These are phyloP conservation scores for Temnothorax nylanderi DNA, from an alignment of 1,140 invertebrate genomes.

Conservation along the genomic window DNA sequence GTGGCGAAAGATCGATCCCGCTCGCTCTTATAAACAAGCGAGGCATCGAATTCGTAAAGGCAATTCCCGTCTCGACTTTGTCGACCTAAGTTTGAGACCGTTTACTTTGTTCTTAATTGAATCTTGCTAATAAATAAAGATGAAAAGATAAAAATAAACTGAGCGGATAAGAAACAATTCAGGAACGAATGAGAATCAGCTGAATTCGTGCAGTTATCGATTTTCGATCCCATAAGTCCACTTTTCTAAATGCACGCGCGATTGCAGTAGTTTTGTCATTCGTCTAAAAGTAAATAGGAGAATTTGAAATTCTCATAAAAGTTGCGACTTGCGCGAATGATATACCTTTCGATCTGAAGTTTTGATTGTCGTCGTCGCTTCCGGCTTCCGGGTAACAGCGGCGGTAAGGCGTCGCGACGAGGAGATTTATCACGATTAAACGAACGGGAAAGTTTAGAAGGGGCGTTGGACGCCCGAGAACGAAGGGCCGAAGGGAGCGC, in stretches of 20 bases:
- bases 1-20: background rate
- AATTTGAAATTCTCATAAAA: conserved; percentile 34
- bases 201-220: background rate
- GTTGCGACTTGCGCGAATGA: conserved; percentile 2
- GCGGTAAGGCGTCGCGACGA: conserved; percentile 25
- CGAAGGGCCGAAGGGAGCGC: background rate
- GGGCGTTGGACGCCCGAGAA: background rate
- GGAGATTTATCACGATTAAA: conserved; percentile 53
- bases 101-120: conserved; percentile 19
- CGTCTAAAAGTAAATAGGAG: conserved; percentile 3
- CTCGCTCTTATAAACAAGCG: conserved; percentile 29
- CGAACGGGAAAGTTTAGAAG: conserved; percentile 32
- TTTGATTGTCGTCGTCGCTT: conserved; percentile 43
- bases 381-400: background rate
- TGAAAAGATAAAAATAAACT: background rate
- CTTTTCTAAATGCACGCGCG: background rate
- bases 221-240: background rate
- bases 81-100: background rate
- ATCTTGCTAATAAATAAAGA: conserved; percentile 10
- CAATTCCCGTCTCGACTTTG: background rate
- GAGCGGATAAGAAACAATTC: background rate
- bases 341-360: conserved; percentile 46
- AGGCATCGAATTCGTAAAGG: conserved; percentile 40
- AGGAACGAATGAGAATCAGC: background rate
- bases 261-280: background rate